These are phyloP conservation scores for Mystacides longicornis DNA, from an alignment of 2,888 invertebrate species.

Conservation along the genomic window DNA sequence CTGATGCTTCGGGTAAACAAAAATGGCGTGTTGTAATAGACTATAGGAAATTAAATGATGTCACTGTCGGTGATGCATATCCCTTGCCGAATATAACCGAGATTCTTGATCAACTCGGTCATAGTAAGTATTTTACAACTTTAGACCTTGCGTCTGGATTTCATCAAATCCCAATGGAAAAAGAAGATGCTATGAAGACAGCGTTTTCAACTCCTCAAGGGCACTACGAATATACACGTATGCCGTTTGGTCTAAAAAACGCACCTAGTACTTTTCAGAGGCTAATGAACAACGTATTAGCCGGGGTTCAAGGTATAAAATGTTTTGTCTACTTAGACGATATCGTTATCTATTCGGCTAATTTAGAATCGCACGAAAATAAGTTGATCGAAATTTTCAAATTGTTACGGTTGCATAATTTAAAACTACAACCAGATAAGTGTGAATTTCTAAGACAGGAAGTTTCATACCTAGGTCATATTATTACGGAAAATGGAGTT, in stretches of 20 bases:
- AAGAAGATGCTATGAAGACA: slow-evolving; percentile 25
- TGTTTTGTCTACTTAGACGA: slow-evolving; percentile 32
- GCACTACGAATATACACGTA: slow-evolving; percentile 27
- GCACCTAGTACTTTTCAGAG: slow-evolving; percentile 28
- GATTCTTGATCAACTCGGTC: slow-evolving; percentile 29
- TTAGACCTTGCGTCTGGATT: slow-evolving; percentile 30
- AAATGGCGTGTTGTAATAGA: slow-evolving; percentile 29
- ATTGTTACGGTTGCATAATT: slow-evolving; percentile 20
- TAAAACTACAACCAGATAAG: slow-evolving; percentile 28
- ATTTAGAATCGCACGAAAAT: slow-evolving; percentile 22
- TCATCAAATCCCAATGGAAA: slow-evolving; percentile 30
- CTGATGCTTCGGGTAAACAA: slow-evolving; percentile 18
- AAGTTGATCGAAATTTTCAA: slow-evolving; percentile 25
- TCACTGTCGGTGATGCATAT: slow-evolving; percentile 19
- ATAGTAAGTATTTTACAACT: slow-evolving; percentile 28
- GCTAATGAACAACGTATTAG: slow-evolving; percentile 27
- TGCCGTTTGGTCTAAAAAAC: slow-evolving; percentile 28
- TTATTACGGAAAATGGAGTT: slow-evolving; percentile 24
- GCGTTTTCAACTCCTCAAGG: slow-evolving; percentile 27
- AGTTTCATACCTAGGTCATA: slow-evolving; percentile 27
- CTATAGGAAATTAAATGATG: slow-evolving; percentile 24
- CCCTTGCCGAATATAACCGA: slow-evolving; percentile 25
- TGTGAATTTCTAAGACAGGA: slow-evolving; percentile 27
- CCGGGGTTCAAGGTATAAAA: slow-evolving; percentile 25
- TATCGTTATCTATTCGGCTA: slow-evolving; percentile 27